Base-by-base conservation (phyloP, 2,888 invertebrate genomes). In the Panopea generosa region DNA sequence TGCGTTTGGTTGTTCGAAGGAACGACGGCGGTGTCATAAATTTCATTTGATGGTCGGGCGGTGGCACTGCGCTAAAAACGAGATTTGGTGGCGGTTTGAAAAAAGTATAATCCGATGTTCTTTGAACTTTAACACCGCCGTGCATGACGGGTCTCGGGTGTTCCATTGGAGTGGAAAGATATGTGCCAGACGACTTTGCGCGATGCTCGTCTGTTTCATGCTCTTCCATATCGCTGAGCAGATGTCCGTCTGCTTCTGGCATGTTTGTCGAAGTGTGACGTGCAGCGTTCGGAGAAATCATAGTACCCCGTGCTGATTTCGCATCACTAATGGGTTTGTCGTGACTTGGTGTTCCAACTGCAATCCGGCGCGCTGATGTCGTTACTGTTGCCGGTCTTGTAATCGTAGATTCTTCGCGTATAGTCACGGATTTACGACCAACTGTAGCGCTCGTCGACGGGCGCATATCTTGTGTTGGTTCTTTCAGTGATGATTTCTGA, bases 71-170 rank as follows among this genome's bases (percentile, higher is more conserved):
- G 9, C 38, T 45, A 27, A 75, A 75, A 3, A 45, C 55, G 1
- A 75, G 60, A 50, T 70, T 65, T 0, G 60, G 24, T 6, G 68
- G 68, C 7, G 77, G 72, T 18, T 62, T 65, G 47, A 65, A 65
- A 68, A 65, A 26, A 11, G 59, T 60, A n/a, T 62, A 63, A 16
- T 56, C 65, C 0, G 55, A 43, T 6, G 60, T 26, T 18, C 72
- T 59, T 56, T 65, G 60, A 4, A 77, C 57, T 0, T 55, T 72
- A n/a, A 73, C 72, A 14, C 47, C 69, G 7, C 50, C 49, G 24
- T 77, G 77, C 0, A 77, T 33, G 1, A 65, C 52, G 6, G 77
- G 77, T 33, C 26, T 59, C 7, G 77, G 77, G 45, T 77, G 77
- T 1, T 67, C 63, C 11, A 63, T 47, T 29, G 77, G 77, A 33